These are phyloP conservation scores for Buathra laborator DNA, from an alignment of 2,888 invertebrate species.

Conservation along the genomic window DNA sequence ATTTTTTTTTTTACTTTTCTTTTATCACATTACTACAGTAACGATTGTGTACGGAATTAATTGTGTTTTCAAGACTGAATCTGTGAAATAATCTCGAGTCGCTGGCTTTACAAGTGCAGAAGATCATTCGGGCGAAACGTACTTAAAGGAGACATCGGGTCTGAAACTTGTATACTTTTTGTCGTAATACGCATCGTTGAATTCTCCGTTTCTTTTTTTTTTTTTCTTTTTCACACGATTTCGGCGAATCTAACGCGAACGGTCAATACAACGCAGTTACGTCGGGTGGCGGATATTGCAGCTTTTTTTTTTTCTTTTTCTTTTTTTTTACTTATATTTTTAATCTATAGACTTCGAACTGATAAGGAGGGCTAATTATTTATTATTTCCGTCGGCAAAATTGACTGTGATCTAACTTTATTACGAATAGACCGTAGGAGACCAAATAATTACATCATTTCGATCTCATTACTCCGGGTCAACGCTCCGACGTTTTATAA, in stretches of 20 bases:
- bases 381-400: constrained; percentile 75
- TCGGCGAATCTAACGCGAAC: constrained; percentile 41
- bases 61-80: constrained; percentile 75
- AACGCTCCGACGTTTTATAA: constrained; percentile 10
- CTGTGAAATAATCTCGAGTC: constrained; percentile 71
- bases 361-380: constrained; percentile 56
- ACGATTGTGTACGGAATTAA: constrained; percentile 27
- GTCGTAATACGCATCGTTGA: not conserved
- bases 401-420: constrained; percentile 82
- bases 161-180: constrained; percentile 6
- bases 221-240: constrained; percentile 40
- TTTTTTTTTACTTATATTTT: not conserved
- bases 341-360: constrained; percentile 44
- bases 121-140: constrained; percentile 50
- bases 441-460: constrained; percentile 57
- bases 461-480: constrained; percentile 2
- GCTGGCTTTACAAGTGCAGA: constrained; percentile 69
- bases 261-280: constrained; percentile 42
- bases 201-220: constrained; percentile 15
- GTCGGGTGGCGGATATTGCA: constrained; percentile 50
- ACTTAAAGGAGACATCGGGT: constrained; percentile 58
- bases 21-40: constrained; percentile 8
- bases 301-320: constrained; percentile 42
- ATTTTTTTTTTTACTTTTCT: constrained; percentile 19
- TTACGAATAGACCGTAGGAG: constrained; percentile 73